Evolutionary conservation across 2,113 vertebrate genomes (phyloP).

Genomic region (Leiothrix lutea): DNA sequence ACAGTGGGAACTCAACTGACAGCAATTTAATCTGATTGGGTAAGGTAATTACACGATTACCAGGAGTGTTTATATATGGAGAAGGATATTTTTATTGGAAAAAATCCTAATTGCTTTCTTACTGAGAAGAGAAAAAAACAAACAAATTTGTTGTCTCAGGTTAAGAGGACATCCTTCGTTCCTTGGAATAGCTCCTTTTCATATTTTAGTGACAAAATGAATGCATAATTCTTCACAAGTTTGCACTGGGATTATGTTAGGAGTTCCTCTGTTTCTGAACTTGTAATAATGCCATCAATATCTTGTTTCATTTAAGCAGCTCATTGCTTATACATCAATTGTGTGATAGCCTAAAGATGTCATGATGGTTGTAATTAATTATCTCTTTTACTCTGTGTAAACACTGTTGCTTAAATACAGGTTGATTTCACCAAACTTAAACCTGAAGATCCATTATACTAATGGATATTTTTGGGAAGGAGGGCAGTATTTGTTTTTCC

Average conservation of each 20-base stretch:
- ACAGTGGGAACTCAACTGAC: conserved; percentile 73
- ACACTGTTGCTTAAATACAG: not conserved
- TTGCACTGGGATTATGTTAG: not conserved
- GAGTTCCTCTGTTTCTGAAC: not conserved
- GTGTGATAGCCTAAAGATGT: not conserved
- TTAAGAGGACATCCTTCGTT: conserved; percentile 73
- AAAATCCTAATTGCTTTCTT: conserved; percentile 83
- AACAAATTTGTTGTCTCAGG: conserved; percentile 73
- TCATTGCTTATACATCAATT: not conserved
- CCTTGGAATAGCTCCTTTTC: conserved; percentile 57
- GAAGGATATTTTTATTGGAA: conserved; percentile 86
- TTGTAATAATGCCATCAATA: not conserved
- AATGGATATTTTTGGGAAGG: not conserved
- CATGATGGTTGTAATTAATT: not conserved
- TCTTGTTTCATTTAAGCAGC: not conserved
- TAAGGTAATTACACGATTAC: conserved; percentile 88
- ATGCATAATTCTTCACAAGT: not conserved
- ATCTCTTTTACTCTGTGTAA: conserved; percentile 3
- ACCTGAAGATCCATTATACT: not conserved
- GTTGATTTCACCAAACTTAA: not conserved
- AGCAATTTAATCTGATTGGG: conserved; percentile 85
- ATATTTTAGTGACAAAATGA: not conserved
- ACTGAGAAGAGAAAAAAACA: conserved; percentile 77
- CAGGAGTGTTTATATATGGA: conserved; percentile 82
- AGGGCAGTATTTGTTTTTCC: not conserved